Conservation (phyloP, 1,140 invertebrate species). For the Microplitis demolitor region DNA sequence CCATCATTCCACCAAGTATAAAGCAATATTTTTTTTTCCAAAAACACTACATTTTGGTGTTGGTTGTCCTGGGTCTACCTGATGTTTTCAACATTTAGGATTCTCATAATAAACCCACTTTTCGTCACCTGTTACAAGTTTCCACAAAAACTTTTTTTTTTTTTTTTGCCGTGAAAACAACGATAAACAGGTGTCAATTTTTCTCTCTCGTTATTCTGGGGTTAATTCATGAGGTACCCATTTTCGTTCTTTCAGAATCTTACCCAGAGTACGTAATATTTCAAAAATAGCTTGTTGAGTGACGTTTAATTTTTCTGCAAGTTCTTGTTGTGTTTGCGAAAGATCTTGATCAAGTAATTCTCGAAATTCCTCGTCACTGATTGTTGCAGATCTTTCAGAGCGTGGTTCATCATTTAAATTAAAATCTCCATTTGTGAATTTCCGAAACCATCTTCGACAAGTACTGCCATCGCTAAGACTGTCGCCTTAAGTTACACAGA, state of each 20-base stretch:
- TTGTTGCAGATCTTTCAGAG: background rate
- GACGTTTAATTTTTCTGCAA: slow-evolving; percentile 10
- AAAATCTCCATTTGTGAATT: slow-evolving; percentile 26
- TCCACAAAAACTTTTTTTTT: no score
- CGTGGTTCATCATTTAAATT: slow-evolving; percentile 25
- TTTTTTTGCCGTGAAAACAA: no score
- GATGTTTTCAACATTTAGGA: slow-evolving; percentile 32
- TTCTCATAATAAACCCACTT: background rate
- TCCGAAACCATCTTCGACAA: background rate
- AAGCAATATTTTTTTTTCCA: no score
- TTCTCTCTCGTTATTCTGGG: background rate
- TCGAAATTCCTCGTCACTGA: slow-evolving; percentile 17
- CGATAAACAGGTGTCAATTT: no score
- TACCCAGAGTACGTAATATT: slow-evolving; percentile 30
- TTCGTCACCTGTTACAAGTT: no score
- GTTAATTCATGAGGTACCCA: slow-evolving; percentile 31
- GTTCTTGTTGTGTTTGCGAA: slow-evolving; percentile 22
- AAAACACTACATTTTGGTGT: no score
- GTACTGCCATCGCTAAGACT: no score
- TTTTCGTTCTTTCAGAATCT: slow-evolving; percentile 35
- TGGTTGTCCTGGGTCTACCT: no score
- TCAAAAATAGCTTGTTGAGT: slow-evolving; percentile 22
- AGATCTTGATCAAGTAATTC: slow-evolving; percentile 28
- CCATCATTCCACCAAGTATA: slow-evolving; percentile 37
- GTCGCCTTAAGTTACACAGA: no score